Evolutionary conservation across 2,888 invertebrate genomes (phyloP).

Genomic region (Eulithis testata): DNA sequence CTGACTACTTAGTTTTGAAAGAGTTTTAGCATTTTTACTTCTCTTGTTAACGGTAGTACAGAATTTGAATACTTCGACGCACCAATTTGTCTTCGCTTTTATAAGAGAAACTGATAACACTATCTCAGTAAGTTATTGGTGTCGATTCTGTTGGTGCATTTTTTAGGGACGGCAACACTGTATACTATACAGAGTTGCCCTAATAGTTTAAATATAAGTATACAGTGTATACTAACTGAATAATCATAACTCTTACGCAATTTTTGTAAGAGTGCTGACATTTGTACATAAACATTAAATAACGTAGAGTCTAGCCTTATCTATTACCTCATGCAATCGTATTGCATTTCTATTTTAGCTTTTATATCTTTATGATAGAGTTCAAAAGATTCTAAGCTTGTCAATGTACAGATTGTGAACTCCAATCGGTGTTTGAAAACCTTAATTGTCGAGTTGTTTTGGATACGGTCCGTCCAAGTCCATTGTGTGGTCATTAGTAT

Average conservation of each 20-base stretch:
- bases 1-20: no score
- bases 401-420: neutral
- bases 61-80: no score
- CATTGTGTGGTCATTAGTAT: slow-evolving; percentile 63
- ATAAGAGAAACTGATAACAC: no score
- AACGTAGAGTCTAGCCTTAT: slow-evolving; percentile 25
- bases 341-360: slow-evolving; percentile 8
- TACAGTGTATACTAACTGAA: neutral
- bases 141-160: no score
- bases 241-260: slow-evolving; percentile 11
- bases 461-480: slow-evolving; percentile 57
- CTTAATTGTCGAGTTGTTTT: slow-evolving; percentile 66
- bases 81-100: no score
- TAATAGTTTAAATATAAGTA: no score
- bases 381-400: neutral
- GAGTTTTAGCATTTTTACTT: no score
- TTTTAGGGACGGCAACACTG: no score
- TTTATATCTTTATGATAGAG: slow-evolving; percentile 5
- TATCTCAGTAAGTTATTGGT: no score
- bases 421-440: slow-evolving; percentile 46
- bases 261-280: slow-evolving; percentile 12
- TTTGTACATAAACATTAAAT: slow-evolving; percentile 21
- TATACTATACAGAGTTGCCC: no score
- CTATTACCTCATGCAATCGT: slow-evolving; percentile 29
- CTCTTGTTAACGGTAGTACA: no score